Conservation (phyloP, 2,888 invertebrate species). For the Drosophila affinis region DNA sequence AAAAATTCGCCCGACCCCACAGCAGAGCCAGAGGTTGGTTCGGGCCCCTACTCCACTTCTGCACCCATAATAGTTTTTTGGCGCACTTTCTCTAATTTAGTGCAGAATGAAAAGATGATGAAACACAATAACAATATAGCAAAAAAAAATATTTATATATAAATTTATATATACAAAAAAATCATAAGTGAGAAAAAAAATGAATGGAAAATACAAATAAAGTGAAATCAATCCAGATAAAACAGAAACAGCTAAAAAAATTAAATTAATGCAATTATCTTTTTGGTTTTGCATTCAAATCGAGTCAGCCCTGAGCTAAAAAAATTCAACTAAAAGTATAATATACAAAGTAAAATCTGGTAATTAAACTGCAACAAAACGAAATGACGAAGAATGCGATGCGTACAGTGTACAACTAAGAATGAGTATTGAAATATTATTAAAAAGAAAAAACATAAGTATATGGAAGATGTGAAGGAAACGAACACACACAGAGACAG, state of each 20-base stretch:
- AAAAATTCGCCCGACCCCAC: slow-evolving; percentile 8
- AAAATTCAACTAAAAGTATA: slow-evolving; percentile 11
- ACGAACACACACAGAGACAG: slow-evolving; percentile 5
- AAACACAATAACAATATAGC: slow-evolving; percentile 67
- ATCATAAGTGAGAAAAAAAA: slow-evolving; percentile 25
- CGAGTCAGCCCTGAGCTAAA: slow-evolving; percentile 18
- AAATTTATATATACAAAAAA: slow-evolving; percentile 52
- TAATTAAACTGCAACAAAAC: slow-evolving; percentile 8
- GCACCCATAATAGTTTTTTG: slow-evolving; percentile 31
- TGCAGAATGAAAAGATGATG: slow-evolving; percentile 35
- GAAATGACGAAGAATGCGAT: slow-evolving; percentile 20
- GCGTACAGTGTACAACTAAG: slow-evolving; percentile 61
- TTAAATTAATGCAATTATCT: slow-evolving; percentile 25
- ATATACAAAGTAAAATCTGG: slow-evolving; percentile 3
- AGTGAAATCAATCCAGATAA: slow-evolving; percentile 23
- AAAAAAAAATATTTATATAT: slow-evolving; percentile 69
- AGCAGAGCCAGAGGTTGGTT: slow-evolving; percentile 17
- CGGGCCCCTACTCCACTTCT: slow-evolving; percentile 15
- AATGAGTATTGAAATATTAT: slow-evolving; percentile 70
- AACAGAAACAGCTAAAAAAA: slow-evolving; percentile 14
- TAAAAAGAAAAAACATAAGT: slow-evolving; percentile 49
- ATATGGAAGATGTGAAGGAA: not conserved
- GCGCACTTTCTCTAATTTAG: slow-evolving; percentile 60
- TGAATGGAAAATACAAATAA: slow-evolving; percentile 24
- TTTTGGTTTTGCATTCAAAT: slow-evolving; percentile 34